A percentile compares a stretch with the other conserved stretches of the same genome.
phyloP scores from a whole-genome alignment of 2,888 invertebrate species.

The Luffia ferchaultella region DNA sequence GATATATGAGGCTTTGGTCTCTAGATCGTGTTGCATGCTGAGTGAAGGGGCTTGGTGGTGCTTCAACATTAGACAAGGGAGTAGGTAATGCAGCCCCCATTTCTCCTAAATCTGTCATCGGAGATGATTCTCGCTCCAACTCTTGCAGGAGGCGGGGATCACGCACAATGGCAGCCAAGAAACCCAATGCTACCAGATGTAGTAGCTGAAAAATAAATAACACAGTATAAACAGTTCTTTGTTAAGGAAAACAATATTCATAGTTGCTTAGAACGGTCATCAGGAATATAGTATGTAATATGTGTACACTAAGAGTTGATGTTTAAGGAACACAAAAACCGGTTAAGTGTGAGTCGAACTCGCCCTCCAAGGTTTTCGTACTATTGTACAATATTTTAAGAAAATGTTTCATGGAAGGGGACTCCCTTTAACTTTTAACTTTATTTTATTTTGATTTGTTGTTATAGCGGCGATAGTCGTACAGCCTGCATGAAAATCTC shows the following conservation, averaged over 20 bases:
- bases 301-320: too few species aligned
- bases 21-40: conserved; percentile 45
- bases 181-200: conserved; percentile 77
- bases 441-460: too few species aligned
- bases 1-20: conserved; percentile 72
- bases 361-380: too few species aligned
- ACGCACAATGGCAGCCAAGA: conserved; percentile 76
- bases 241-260: not conserved
- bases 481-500: too few species aligned
- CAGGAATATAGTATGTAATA: too few species aligned
- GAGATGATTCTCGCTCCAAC: conserved; percentile 59
- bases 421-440: too few species aligned
- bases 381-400: too few species aligned
- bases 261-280: too few species aligned
- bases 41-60: conserved; percentile 61
- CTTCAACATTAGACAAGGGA: conserved; percentile 75
- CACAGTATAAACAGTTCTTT: not conserved
- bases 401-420: too few species aligned
- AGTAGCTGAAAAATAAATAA: conserved; percentile 63
- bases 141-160: conserved; percentile 75
- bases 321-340: too few species aligned
- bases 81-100: conserved; percentile 69
- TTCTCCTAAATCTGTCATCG: conserved; percentile 40
- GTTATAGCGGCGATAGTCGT: too few species aligned
- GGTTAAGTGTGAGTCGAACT: too few species aligned